These are phyloP conservation scores for Apodemus sylvaticus DNA, from an alignment of 2,113 vertebrate species.

Conservation along the genomic window DNA sequence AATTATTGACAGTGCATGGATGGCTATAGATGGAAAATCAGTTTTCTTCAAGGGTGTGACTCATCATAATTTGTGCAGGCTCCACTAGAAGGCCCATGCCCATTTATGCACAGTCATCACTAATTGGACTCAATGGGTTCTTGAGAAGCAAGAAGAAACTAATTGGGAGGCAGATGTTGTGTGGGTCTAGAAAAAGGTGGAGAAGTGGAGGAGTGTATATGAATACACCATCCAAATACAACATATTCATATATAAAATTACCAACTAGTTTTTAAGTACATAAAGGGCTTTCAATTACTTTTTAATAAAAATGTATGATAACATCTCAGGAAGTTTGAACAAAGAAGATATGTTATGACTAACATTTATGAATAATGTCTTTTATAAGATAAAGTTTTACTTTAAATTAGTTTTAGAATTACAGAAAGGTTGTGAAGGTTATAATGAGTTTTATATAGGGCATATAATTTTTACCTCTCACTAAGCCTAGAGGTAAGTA, in stretches of 20 bases:
- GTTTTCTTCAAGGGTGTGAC: not conserved
- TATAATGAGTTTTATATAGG: not conserved
- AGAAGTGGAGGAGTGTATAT: not conserved
- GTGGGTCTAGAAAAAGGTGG: not conserved
- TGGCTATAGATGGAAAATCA: not conserved
- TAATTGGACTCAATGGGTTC: not conserved
- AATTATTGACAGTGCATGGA: not conserved
- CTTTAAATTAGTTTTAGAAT: not conserved
- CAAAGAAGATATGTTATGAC: slow-evolving; percentile 26
- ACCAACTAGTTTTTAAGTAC: not conserved
- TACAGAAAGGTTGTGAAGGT: not conserved
- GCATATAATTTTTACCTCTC: not conserved
- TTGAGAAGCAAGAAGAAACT: not conserved
- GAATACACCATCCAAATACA: not conserved
- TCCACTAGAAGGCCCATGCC: not conserved
- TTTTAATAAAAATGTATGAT: not conserved
- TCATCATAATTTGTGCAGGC: not conserved
- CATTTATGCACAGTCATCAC: not conserved
- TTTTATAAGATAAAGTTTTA: slow-evolving; percentile 34
- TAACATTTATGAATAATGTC: not conserved
- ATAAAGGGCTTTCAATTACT: not conserved
- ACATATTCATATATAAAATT: not conserved
- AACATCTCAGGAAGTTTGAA: not conserved
- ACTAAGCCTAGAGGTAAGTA: not conserved
- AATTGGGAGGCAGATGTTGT: not conserved